Evolutionary conservation across 92 coral and sea anemone species (phyloP).

Genomic region (Desmophyllum pertusum): DNA sequence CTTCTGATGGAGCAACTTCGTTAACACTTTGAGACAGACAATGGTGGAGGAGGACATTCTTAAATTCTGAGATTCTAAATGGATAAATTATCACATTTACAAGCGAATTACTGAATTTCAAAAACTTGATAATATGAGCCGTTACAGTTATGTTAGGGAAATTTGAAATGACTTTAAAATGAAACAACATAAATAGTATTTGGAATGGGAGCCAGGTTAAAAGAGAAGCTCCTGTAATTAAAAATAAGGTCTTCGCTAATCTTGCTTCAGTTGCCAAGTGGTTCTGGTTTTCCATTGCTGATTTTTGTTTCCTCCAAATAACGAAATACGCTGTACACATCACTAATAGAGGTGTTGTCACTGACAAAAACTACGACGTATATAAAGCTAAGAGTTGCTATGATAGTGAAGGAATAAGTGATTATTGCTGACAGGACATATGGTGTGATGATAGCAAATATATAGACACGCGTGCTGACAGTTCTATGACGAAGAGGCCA

Average conservation of each 20-base stretch:
- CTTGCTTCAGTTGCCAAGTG: not conserved
- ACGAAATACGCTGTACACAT: not conserved
- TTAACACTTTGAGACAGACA: no score
- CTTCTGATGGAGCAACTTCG: no score
- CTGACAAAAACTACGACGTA: not conserved
- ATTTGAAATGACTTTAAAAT: not conserved
- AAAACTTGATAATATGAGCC: not conserved
- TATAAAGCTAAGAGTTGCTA: not conserved
- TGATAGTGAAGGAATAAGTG: not conserved
- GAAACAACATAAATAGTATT: not conserved
- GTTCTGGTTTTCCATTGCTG: not conserved
- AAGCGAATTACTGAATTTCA: not conserved
- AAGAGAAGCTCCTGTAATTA: not conserved
- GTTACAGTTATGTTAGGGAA: not conserved
- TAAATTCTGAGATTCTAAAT: not conserved
- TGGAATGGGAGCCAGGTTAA: conserved; percentile 7
- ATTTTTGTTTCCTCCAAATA: not conserved
- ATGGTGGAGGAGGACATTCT: not conserved
- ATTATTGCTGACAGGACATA: conserved; percentile 8
- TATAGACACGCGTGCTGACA: conserved; percentile 1
- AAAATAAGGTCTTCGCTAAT: not conserved
- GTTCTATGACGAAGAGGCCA: conserved; percentile 43
- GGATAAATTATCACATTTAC: conserved; percentile 2
- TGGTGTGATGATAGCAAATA: conserved; percentile 24
- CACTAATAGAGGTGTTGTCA: not conserved